phyloP scores from a whole-genome alignment of 2,113 vertebrate species.

The Brachypteracias leptosomus region DNA sequence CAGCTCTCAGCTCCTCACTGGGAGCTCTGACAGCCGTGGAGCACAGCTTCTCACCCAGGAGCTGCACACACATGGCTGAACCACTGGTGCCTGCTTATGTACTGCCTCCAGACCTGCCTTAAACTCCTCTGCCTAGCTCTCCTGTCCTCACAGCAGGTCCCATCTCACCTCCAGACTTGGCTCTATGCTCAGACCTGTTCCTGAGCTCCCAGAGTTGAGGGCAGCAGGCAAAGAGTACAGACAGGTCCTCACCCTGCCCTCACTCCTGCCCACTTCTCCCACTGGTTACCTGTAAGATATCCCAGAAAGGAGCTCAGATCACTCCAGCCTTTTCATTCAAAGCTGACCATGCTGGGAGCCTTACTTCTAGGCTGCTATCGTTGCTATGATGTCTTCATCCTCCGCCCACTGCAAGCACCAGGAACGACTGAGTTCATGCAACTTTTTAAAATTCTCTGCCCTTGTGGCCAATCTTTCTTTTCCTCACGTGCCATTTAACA shows the following conservation, averaged over 20 bases:
- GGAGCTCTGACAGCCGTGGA: not conserved
- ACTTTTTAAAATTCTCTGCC: not conserved
- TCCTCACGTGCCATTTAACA: not conserved
- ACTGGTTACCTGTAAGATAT: not conserved
- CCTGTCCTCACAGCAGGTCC: not conserved
- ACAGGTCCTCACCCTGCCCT: not conserved
- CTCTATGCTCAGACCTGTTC: not conserved
- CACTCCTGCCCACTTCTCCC: not conserved
- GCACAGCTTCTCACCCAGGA: not conserved
- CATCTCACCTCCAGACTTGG: not conserved
- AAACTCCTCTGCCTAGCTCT: not conserved
- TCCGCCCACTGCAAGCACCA: not conserved
- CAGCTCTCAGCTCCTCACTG: not conserved
- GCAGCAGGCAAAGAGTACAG: not conserved
- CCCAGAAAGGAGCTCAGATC: not conserved
- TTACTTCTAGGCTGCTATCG: not conserved
- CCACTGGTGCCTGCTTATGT: not conserved
- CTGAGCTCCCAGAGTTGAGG: not conserved
- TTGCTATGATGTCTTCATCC: not conserved
- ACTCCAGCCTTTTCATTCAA: not conserved
- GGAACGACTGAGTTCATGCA: not conserved
- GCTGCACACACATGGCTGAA: not conserved
- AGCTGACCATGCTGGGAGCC: not conserved
- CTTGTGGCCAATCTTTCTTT: not conserved
- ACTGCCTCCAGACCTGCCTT: not conserved